These are phyloP conservation scores for Odontamblyopus rebecca DNA, from an alignment of 2,797 vertebrate genomes.

Conservation along the genomic window DNA sequence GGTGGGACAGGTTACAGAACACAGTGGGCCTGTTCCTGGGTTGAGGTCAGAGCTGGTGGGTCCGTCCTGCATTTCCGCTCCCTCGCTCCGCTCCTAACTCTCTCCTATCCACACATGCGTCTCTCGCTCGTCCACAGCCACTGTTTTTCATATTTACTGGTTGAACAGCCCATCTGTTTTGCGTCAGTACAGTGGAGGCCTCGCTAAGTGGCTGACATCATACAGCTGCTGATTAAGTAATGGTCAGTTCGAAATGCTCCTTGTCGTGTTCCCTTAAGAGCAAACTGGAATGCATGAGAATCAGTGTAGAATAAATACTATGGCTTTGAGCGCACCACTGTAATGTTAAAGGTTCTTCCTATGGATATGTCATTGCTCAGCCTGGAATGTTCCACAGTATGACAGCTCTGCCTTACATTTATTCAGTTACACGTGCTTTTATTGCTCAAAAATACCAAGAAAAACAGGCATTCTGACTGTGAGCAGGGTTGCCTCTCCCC, in stretches of 20 bases:
- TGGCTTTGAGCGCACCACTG: constrained; percentile 13
- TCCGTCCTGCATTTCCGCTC: constrained; percentile 70
- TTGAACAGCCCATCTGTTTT: constrained; percentile 41
- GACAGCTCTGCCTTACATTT: too few relatives aligned
- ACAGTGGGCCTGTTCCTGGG: constrained; percentile 78
- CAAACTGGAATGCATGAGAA: background rate
- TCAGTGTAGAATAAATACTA: background rate
- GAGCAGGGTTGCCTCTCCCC: too few relatives aligned
- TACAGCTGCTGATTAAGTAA: constrained; percentile 20
- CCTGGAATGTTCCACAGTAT: too few relatives aligned
- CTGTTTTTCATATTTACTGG: constrained; percentile 39
- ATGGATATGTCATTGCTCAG: too few relatives aligned
- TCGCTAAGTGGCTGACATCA: constrained; percentile 31
- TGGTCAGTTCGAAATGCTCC: constrained; percentile 19
- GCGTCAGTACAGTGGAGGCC: constrained; percentile 16
- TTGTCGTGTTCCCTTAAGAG: constrained; percentile 10
- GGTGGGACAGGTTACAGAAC: constrained; percentile 78
- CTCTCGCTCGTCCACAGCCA: constrained; percentile 19
- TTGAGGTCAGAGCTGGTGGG: constrained; percentile 73
- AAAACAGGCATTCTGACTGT: too few relatives aligned
- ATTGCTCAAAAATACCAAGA: too few relatives aligned
- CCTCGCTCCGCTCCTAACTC: constrained; percentile 32
- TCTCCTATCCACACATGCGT: constrained; percentile 19
- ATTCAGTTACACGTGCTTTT: too few relatives aligned
- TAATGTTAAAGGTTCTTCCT: background rate